A percentile compares a stretch with the other conserved stretches of the same genome.
Conservation (phyloP, 2,888 invertebrate species). For the Drepana falcataria region DNA sequence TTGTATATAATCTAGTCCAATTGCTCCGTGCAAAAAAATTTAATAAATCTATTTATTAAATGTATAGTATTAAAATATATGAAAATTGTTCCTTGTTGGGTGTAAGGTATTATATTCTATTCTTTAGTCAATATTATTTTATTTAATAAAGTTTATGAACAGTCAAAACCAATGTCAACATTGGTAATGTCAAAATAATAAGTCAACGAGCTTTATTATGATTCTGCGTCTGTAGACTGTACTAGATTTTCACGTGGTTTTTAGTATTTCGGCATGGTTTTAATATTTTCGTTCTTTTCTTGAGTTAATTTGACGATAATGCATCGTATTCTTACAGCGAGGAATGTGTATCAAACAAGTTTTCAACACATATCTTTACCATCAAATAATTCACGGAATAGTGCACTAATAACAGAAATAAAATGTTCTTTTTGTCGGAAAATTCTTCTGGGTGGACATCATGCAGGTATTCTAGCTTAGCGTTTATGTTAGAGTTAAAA, state of each 20-base stretch:
- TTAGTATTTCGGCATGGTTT: slow-evolving; percentile 45
- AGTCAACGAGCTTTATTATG: slow-evolving; percentile 20
- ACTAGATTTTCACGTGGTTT: slow-evolving; percentile 57
- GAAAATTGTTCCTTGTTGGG: too few species aligned
- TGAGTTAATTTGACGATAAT: slow-evolving; percentile 43
- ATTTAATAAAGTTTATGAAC: too few species aligned
- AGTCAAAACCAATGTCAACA: too few species aligned
- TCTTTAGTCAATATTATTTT: too few species aligned
- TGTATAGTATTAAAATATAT: too few species aligned
- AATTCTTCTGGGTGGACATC: slow-evolving; percentile 46
- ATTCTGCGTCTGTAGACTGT: slow-evolving; percentile 22
- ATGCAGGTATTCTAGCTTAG: slow-evolving; percentile 43
- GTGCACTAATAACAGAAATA: slow-evolving; percentile 40
- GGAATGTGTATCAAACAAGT: slow-evolving; percentile 60
- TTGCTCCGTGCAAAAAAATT: too few species aligned
- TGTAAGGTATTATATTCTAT: too few species aligned
- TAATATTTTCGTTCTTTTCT: slow-evolving; percentile 23
- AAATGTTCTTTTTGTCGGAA: slow-evolving; percentile 70
- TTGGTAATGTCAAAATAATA: too few species aligned
- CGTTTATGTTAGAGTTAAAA: neutral
- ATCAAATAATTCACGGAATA: slow-evolving; percentile 37
- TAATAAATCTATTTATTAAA: too few species aligned
- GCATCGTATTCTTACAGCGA: slow-evolving; percentile 66
- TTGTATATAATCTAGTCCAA: too few species aligned
- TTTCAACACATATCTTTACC: slow-evolving; percentile 48